Percentiles rank a stretch among this genome's conserved stretches.
phyloP scores from a whole-genome alignment of 92 coral and sea anemone species.

The Ricordea florida region DNA sequence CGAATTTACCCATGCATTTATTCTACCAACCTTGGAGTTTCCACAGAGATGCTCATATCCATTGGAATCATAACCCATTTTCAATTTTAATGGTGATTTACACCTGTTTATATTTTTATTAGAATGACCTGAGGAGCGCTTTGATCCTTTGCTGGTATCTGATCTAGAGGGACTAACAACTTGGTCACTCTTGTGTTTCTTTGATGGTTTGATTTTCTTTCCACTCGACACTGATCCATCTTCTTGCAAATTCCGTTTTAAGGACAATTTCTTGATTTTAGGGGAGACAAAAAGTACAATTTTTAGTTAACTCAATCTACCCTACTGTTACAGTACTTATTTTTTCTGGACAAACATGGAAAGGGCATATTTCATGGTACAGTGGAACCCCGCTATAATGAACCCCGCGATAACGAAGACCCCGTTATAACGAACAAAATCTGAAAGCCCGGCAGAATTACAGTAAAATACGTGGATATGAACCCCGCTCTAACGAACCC shows the following conservation, averaged over 20 bases:
- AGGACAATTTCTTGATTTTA: slow-evolving; percentile 4
- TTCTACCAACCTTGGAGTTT: slow-evolving; percentile 47
- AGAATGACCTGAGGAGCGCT: neutral
- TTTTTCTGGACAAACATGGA: too few relatives aligned
- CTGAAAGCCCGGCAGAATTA: too few relatives aligned
- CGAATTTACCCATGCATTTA: slow-evolving; percentile 65
- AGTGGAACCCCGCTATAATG: too few relatives aligned
- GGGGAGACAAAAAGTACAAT: neutral
- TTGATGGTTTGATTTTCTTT: slow-evolving; percentile 8
- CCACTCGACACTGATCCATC: neutral
- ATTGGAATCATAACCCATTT: neutral
- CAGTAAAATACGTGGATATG: too few relatives aligned
- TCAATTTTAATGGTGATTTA: neutral
- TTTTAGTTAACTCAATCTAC: too few relatives aligned
- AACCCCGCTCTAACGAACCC: too few relatives aligned
- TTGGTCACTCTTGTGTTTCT: slow-evolving; percentile 3
- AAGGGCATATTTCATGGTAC: too few relatives aligned
- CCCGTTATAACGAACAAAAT: too few relatives aligned
- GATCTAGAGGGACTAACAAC: neutral
- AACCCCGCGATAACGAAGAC: too few relatives aligned
- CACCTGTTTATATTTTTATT: neutral
- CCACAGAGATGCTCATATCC: neutral
- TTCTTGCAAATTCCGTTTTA: neutral
- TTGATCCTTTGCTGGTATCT: neutral
- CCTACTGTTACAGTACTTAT: too few relatives aligned